phyloP scores from a whole-genome alignment of 1,140 invertebrate genomes.

The Aculops lycopersici region DNA sequence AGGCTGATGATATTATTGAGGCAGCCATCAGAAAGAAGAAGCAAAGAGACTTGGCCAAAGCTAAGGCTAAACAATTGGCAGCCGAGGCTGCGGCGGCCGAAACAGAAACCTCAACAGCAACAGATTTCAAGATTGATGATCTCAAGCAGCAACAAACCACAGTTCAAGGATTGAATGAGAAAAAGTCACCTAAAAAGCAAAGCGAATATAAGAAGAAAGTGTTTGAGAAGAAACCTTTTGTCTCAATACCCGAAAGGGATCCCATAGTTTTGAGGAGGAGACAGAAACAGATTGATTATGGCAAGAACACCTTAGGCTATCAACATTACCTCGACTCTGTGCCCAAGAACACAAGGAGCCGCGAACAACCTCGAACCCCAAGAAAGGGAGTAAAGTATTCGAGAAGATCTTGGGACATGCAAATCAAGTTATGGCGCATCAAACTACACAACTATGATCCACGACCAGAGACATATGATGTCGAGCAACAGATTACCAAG shows the following conservation, averaged over 20 bases:
- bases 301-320: slow-evolving; percentile 66
- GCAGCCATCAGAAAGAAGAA: not conserved
- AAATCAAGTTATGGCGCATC: slow-evolving; percentile 52
- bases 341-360: slow-evolving; percentile 28
- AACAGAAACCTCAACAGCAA: not conserved
- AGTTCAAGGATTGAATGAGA: not conserved
- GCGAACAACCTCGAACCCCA: slow-evolving; percentile 47
- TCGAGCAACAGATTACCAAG: not conserved
- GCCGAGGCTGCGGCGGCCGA: not conserved
- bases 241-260: slow-evolving; percentile 28
- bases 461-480: slow-evolving; percentile 1
- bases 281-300: slow-evolving; percentile 76
- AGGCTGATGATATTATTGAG: not conserved
- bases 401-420: slow-evolving; percentile 46
- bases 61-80: no score
- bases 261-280: slow-evolving; percentile 31
- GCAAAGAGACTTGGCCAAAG: no score
- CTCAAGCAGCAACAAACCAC: not conserved
- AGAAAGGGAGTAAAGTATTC: slow-evolving; percentile 55
- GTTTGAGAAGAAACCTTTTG: slow-evolving; percentile 4
- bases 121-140: not conserved
- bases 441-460: slow-evolving; percentile 50
- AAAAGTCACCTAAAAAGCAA: not conserved
- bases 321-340: slow-evolving; percentile 34
- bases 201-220: not conserved